Base-by-base conservation (phyloP, 2,113 vertebrate species). In the Rhinogobius similis region DNA sequence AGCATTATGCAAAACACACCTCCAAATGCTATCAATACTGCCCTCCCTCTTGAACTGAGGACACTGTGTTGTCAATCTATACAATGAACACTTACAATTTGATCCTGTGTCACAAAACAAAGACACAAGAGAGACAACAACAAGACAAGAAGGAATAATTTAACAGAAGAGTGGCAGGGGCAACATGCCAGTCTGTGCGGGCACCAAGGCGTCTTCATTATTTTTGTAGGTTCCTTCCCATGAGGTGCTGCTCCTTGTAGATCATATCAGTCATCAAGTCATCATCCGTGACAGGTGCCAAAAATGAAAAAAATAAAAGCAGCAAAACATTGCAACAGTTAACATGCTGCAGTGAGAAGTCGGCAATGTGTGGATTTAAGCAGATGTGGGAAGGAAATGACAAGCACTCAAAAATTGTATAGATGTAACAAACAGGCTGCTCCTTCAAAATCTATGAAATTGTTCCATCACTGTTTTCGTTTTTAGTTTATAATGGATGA, bases 231-330 rank as follows among this genome's bases (percentile, higher is more conserved):
- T 75, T 82, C 69, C 82, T 63, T 81, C 73, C 79, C 70, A 39
- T 62, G 52, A 82, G 76, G 61, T 43, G 77, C 58, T 39, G 70
- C 67, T 80, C 85, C 84, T 81, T 23, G 77, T 70, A 75, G 84
- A 87, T 84, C 78, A 65, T 73, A 85, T 82, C 84, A 78, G 78
- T 85, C 29, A 82, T 85, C 82, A 82, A 77, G 82, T 76, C 86
- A 78, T 86, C 86, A 87, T 78, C 81, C 58, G 68, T 80, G 76
- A 81, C 80, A 79, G 75, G 24, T 58, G 55, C 24, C 67, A 62
- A 76, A 72, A 65, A 27, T 21, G 2, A 39, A n/a, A 11, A 39
- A 39, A 62, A 26, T 55, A 24, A 55, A 55, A 43, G 36, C 20
- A 43, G 61, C 61, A 24, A 62, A 62, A 39, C 36, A 62, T 32